A percentile compares a stretch with the other conserved stretches of the same genome.
Conservation (phyloP, 2,888 invertebrate species). For the Pyrocoelia pectoralis region DNA sequence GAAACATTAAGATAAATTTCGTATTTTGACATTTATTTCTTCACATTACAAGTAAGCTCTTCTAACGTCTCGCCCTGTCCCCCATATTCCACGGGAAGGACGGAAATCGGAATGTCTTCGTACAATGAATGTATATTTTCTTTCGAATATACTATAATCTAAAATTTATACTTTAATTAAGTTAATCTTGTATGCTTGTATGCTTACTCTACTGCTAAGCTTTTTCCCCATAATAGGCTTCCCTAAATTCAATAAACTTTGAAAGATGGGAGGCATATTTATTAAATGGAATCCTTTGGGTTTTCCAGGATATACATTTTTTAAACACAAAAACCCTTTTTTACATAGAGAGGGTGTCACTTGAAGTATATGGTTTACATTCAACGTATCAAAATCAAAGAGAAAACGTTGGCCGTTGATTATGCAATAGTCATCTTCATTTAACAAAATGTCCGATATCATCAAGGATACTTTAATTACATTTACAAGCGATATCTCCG, state of each 20-base stretch:
- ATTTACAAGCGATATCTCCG: neutral
- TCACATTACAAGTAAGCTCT: neutral
- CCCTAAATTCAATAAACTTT: neutral
- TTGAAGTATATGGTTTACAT: neutral
- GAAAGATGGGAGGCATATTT: neutral
- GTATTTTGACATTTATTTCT: neutral
- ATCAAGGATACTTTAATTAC: neutral
- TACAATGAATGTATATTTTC: neutral
- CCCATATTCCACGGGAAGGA: neutral
- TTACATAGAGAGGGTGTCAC: neutral
- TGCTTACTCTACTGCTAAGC: constrained; percentile 2
- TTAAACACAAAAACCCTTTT: neutral
- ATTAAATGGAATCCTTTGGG: neutral
- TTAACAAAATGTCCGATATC: neutral
- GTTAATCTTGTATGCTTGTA: neutral
- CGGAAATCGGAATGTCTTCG: neutral
- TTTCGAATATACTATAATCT: neutral
- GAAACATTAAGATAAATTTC: constrained; percentile 45
- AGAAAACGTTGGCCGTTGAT: neutral
- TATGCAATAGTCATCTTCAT: neutral
- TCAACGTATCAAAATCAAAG: neutral
- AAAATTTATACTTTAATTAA: neutral
- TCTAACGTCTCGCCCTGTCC: neutral
- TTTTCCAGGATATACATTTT: neutral
- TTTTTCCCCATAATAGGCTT: neutral